These are phyloP conservation scores for Phengaris arion DNA, from an alignment of 2,888 invertebrate species.

Conservation along the genomic window DNA sequence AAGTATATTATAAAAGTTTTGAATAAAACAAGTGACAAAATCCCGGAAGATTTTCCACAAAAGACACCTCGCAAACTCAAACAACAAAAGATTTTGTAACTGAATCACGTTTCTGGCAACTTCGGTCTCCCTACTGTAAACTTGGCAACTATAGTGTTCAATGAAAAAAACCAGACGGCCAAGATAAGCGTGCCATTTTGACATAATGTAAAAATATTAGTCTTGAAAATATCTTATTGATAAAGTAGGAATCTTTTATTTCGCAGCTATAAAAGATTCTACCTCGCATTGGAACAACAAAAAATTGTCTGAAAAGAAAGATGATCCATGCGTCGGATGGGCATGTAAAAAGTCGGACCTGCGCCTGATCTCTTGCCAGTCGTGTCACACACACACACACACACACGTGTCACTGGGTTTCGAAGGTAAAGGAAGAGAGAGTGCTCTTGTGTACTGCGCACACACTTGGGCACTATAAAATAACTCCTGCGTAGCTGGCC, in stretches of 20 bases:
- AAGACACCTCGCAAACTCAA: constrained; percentile 34
- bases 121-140: constrained; percentile 22
- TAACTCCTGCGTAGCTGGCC: too few relatives aligned
- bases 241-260: background rate
- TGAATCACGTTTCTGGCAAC: constrained; percentile 32
- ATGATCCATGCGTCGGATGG: too few relatives aligned
- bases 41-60: constrained; percentile 33
- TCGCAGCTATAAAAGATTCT: background rate
- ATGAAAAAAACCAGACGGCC: constrained; percentile 22
- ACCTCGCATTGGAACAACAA: too few relatives aligned
- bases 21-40: constrained; percentile 31
- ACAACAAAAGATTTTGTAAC: constrained; percentile 35
- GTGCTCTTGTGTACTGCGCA: too few relatives aligned
- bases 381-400: too few relatives aligned
- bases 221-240: background rate
- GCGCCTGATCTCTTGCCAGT: too few relatives aligned
- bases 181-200: constrained; percentile 26
- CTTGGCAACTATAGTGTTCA: constrained; percentile 26
- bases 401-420: too few relatives aligned
- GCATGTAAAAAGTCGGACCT: too few relatives aligned
- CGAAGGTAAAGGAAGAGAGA: too few relatives aligned
- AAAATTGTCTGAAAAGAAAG: too few relatives aligned
- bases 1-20: constrained; percentile 13
- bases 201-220: constrained; percentile 10
- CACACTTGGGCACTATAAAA: too few relatives aligned